Percentiles rank a stretch among this genome's conserved stretches.
phyloP scores from a whole-genome alignment of 1,140 invertebrate genomes.

The Ostrea edulis region DNA sequence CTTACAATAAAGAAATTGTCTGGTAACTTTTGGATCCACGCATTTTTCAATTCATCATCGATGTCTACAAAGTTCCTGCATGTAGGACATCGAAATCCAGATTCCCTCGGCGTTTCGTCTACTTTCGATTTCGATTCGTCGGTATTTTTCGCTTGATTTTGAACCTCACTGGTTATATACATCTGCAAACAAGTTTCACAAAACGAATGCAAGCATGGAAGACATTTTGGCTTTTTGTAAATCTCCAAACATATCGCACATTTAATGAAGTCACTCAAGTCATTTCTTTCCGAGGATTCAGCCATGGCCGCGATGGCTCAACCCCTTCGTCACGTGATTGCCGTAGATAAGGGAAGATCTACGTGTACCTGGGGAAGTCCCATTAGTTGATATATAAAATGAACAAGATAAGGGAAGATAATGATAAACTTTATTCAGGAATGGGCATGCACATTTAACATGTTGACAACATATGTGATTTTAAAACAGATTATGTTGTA shows the following conservation, averaged over 20 bases:
- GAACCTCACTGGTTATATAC: constrained; percentile 44
- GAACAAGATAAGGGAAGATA: no score
- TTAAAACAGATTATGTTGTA: no score
- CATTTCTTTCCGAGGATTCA: neutral
- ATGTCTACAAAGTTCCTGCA: neutral
- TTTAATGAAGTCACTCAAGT: neutral
- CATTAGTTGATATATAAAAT: no score
- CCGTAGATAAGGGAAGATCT: no score
- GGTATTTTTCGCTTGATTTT: neutral
- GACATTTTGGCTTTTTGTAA: constrained; percentile 57
- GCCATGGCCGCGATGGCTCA: neutral
- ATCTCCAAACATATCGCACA: constrained; percentile 64
- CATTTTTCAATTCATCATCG: neutral
- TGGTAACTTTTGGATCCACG: neutral
- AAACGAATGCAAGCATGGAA: constrained; percentile 68
- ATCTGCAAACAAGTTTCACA: constrained; percentile 61
- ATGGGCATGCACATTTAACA: no score
- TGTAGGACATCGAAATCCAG: neutral
- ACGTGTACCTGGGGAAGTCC: no score
- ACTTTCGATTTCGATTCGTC: constrained; percentile 3
- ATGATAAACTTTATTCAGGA: no score
- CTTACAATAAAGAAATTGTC: constrained; percentile 6
- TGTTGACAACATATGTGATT: no score
- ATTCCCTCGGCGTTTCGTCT: neutral
- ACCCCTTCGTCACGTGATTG: neutral